A percentile compares a stretch with the other conserved stretches of the same genome.
phyloP scores from a whole-genome alignment of 2,888 invertebrate genomes.

The Malthinus seriepunctatus region DNA sequence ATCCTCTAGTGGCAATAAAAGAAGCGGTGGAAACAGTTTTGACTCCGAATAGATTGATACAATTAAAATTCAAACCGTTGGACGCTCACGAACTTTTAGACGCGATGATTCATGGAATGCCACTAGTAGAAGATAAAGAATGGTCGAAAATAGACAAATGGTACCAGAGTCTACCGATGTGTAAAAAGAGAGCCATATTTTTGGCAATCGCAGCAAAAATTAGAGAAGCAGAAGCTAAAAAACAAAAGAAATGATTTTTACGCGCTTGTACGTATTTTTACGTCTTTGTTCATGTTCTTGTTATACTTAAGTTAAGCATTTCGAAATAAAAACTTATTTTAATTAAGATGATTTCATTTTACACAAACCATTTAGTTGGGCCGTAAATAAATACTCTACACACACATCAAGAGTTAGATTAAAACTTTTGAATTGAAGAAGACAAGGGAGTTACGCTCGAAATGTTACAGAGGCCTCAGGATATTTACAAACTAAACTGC shows the following conservation, averaged over 20 bases:
- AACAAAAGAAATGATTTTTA: constrained; percentile 39
- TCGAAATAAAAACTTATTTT: background rate
- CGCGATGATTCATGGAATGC: constrained; percentile 48
- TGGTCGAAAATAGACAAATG: constrained; percentile 57
- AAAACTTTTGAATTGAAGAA: constrained; percentile 11
- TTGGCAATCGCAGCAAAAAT: constrained; percentile 40
- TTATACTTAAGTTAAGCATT: background rate
- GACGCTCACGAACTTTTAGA: constrained; percentile 58
- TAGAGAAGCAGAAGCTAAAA: constrained; percentile 39
- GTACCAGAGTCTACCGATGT: constrained; percentile 53
- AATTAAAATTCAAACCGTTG: constrained; percentile 59
- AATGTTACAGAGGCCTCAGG: constrained; percentile 39
- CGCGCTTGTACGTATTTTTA: background rate
- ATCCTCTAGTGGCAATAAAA: constrained; percentile 58
- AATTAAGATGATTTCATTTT: background rate
- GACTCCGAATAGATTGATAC: constrained; percentile 57
- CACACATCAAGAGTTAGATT: background rate
- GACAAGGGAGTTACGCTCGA: constrained; percentile 13
- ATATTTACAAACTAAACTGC: constrained; percentile 46
- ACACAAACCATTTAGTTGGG: background rate
- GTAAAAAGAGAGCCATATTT: constrained; percentile 48
- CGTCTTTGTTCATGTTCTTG: background rate
- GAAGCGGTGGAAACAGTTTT: constrained; percentile 55
- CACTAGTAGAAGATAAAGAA: constrained; percentile 54
- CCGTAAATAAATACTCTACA: background rate